Evolutionary conservation across 2,888 invertebrate genomes (phyloP), one percentile per base, ranked within the genome.

Genomic region (Aproaerema taeniolella): DNA sequence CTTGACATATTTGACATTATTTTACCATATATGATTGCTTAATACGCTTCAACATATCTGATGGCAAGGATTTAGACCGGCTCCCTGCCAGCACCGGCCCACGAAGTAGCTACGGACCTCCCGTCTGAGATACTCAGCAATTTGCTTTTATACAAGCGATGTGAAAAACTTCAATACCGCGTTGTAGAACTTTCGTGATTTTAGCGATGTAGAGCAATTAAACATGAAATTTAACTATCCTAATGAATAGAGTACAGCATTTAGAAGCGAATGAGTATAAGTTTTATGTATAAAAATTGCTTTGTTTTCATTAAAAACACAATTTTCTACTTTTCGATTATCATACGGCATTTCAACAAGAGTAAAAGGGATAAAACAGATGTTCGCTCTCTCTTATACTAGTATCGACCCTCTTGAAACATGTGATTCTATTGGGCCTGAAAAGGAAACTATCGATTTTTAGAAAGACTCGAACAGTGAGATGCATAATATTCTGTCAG

Each of bases 71-170:
- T 49, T 66, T 76, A 73, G 75, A 68, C 73, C 80, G 81, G 85
- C 62, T 76, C 79, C 75, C 58, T 61, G 77, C 76, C 81, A 72
- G 45, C 50, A 69, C 83, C 82, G 77, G 72, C 62, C 53, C 52
- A 74, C 82, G 73, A 65, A 79, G 85, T 85, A 85, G 82, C 85
- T 70, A 81, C 79, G 85, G 83, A 85, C 85, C 72, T 69, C 71
- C 82, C 74, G 36, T 11, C 0, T 1, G 1, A 0, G 0, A 1
- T 0, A 0, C 0, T 0, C 1, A 7, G 10, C 20, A 35, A 25
- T 2, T 37, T 13, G 11, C 38, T 40, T 56, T 52, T 58, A 56
- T 64, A 65, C 51, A 16, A 7, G 55, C 25, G 11, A 9, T 0
- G 1, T 9, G 2, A 13, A 50, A 78, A 74, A 71, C 51, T 59